Evolutionary conservation across 1,140 invertebrate species (phyloP), one percentile per base, ranked within the genome.

Genomic region (Augochlora pura): DNA sequence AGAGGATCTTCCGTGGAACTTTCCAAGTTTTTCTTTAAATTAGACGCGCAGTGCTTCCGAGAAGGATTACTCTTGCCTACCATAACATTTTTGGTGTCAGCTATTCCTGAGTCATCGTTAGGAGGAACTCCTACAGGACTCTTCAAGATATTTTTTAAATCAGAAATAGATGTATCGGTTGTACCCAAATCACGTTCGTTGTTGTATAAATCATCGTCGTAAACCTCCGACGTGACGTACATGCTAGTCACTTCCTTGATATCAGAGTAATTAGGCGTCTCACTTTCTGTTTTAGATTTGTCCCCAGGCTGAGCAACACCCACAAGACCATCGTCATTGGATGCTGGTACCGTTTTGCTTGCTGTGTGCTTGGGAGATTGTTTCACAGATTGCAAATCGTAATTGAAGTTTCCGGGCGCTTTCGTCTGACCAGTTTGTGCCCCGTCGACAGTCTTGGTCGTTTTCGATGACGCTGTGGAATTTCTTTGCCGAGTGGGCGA

Each of bases 191-290:
- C 42, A 46, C 2, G 38, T 18, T 5, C 39, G 14, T 21, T 10
- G 18, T 27, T 32, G 0, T n/a, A 27, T 14, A 21, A 32, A 21
- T 66, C 57, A 2, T 82, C 39, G 39, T 16, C 39, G 25, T 63
- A 82, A 25, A 18, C 32, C 52, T 77, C 66, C 8, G 80, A 72
- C 25, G 77, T 72, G 68, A 68, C 80, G 32, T 77, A 80, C 0
- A 14, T 5, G 10, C 60, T 25, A 1, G 67, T 77, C 23, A 80
- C 68, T 62, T 80, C 77, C 21, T 60, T 52, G 6, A 85, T 65
- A 0, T 80, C 46, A 0, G 76, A 82, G 27, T 85, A 74, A 80
- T 82, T 52, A 21, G 52, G 0, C 4, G 9, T n/a, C 3, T 8
- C 57, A 6, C 52, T 74, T 23, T 8, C 68, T 2, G 65, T 49